Evolutionary conservation across 2,888 invertebrate genomes (phyloP), one percentile per base, ranked within the genome.

Genomic region (Spilosoma lubricipeda): DNA sequence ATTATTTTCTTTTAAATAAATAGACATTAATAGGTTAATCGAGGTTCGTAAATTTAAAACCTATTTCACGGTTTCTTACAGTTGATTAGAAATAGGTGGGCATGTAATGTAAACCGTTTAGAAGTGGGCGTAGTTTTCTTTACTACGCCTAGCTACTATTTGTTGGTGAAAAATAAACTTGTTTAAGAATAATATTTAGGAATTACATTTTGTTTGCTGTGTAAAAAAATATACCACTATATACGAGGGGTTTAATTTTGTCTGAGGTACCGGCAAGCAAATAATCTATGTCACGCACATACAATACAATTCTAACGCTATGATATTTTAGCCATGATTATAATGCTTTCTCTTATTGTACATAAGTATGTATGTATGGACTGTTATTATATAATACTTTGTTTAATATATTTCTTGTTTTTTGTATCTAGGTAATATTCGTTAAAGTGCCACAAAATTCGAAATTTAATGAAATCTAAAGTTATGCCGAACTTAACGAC

Each of bases 21-120:
- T 79, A 63, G 15, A 56, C 39, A 69, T 69, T n/a, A 33, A 70
- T 66, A 27, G 42, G 69, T 30, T 73, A 45, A 63, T 67, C 30
- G 59, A 33, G 15, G 33, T 65, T 48, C 36, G 23, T 42, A 39
- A 69, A 73, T 48, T 42, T 68, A 52, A 39, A 36, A 71, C 42
- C 30, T 23, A 66, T 66, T 70, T 56, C 45, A 30, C 71, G 45
- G 59, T 65, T 66, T 64, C 20, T 23, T 52, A 66, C 30, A n/a
- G 56, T 36, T 36, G 9, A 33, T 52, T 68, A 74, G 42, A 70
- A 80, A 79, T 77, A 78, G 52, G 72, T 75, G 27, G 59, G 59
- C 59, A 27, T 59, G 27, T 59, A 59, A 59, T 59, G 27, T 27
- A 27, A 27, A 27, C 27, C 4, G 2, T 27, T 27, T 27, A 59